These are phyloP conservation scores for Heteractis magnifica DNA, from an alignment of 92 coral and sea anemone species.

Conservation along the genomic window DNA sequence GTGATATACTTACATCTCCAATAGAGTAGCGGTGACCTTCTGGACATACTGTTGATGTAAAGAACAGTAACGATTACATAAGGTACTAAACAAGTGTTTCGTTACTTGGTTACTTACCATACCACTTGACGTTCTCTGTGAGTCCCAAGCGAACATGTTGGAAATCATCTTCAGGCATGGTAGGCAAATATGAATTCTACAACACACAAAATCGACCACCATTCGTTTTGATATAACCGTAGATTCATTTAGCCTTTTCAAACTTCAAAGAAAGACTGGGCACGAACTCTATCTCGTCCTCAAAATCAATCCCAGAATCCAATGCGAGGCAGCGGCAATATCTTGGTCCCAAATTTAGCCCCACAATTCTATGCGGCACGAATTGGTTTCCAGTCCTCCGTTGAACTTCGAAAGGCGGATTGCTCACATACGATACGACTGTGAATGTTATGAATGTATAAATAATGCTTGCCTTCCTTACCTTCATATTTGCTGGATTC, in stretches of 20 bases:
- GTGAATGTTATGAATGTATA: background rate
- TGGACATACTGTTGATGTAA: conserved; percentile 60
- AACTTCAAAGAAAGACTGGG: no score
- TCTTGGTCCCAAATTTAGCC: no score
- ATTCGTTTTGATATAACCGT: background rate
- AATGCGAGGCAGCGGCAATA: no score
- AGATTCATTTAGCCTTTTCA: background rate
- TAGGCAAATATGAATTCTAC: conserved; percentile 68
- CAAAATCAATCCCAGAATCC: no score
- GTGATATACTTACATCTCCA: conserved; percentile 67
- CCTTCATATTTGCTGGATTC: conserved; percentile 64
- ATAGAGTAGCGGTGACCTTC: conserved; percentile 80
- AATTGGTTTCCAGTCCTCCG: no score
- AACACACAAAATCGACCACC: background rate
- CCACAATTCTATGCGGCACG: no score
- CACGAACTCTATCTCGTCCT: no score
- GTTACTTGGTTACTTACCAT: conserved; percentile 52
- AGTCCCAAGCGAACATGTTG: conserved; percentile 71
- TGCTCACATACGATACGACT: background rate
- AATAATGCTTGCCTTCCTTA: background rate
- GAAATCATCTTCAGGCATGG: conserved; percentile 88
- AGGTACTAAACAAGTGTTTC: background rate
- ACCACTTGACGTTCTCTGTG: conserved; percentile 62
- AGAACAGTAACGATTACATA: background rate
- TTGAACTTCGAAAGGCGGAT: no score